A percentile compares a stretch with the other conserved stretches of the same genome.
phyloP scores from a whole-genome alignment of 2,113 vertebrate genomes.

The Antechinus stuartii region DNA sequence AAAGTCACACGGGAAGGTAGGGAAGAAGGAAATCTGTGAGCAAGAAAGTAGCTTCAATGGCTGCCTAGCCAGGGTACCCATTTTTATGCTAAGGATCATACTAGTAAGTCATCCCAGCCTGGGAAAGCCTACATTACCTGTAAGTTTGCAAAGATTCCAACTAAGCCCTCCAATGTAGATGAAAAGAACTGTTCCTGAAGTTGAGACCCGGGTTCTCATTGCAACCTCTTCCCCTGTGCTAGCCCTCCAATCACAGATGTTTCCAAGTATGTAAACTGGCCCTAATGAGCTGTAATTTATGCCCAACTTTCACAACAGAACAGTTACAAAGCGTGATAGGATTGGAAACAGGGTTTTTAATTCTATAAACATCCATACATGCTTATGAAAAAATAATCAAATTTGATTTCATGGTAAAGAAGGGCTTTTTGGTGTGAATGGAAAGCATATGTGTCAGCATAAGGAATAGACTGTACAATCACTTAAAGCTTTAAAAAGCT shows the following conservation, averaged over 20 bases:
- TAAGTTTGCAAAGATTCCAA: background rate
- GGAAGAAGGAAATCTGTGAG: background rate
- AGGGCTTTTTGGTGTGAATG: background rate
- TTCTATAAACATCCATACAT: background rate
- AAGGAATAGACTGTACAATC: background rate
- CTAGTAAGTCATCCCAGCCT: background rate
- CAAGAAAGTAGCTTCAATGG: background rate
- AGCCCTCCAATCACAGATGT: no score
- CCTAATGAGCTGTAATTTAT: background rate
- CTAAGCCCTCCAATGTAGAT: background rate
- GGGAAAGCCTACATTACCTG: background rate
- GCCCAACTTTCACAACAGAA: background rate
- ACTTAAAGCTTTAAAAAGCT: background rate
- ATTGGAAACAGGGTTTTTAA: background rate
- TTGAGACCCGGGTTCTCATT: background rate
- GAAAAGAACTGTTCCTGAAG: background rate
- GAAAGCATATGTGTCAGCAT: background rate
- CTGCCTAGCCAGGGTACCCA: background rate
- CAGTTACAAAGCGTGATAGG: background rate
- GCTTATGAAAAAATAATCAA: background rate
- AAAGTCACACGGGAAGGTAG: background rate
- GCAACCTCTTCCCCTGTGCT: background rate
- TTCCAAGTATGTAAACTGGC: background rate
- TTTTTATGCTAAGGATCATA: background rate
- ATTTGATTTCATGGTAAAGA: background rate